Evolutionary conservation across 2,888 invertebrate species (phyloP).

Genomic region (Marronus borbonicus): DNA sequence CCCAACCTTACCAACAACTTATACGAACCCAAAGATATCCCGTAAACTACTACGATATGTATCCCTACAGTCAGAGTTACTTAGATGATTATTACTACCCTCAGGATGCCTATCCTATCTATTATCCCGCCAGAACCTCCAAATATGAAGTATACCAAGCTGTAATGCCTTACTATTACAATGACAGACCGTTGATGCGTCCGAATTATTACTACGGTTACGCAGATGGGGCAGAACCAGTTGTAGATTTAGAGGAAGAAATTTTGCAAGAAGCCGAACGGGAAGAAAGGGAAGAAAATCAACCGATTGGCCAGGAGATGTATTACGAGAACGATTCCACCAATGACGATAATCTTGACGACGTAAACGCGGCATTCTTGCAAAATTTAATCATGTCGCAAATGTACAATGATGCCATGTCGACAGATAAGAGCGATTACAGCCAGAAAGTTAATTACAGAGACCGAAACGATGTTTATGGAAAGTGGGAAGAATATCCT

Average conservation of each 20-base stretch:
- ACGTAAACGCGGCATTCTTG: conserved; percentile 77
- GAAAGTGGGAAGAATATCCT: conserved; percentile 59
- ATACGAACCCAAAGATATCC: conserved; percentile 70
- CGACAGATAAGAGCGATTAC: conserved; percentile 55
- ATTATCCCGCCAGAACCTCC: conserved; percentile 70
- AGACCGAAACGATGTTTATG: conserved; percentile 63
- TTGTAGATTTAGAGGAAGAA: conserved; percentile 75
- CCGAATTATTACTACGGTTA: conserved; percentile 69
- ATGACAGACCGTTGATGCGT: conserved; percentile 62
- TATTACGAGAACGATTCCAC: conserved; percentile 75
- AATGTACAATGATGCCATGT: conserved; percentile 75
- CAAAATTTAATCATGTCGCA: conserved; percentile 79
- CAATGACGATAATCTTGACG: conserved; percentile 65
- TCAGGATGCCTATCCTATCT: conserved; percentile 65
- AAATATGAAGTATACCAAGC: conserved; percentile 70
- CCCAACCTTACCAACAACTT: conserved; percentile 62
- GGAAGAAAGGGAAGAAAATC: conserved; percentile 72
- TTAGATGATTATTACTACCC: conserved; percentile 72
- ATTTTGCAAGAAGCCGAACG: conserved; percentile 77
- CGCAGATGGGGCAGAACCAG: conserved; percentile 69
- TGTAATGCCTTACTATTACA: conserved; percentile 70
- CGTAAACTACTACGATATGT: conserved; percentile 69
- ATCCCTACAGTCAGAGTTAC: conserved; percentile 72
- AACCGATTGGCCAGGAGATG: conserved; percentile 79
- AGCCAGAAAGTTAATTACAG: conserved; percentile 54